Evolutionary conservation across 92 coral and sea anemone species (phyloP).

Genomic region (Heliopora coerulea): DNA sequence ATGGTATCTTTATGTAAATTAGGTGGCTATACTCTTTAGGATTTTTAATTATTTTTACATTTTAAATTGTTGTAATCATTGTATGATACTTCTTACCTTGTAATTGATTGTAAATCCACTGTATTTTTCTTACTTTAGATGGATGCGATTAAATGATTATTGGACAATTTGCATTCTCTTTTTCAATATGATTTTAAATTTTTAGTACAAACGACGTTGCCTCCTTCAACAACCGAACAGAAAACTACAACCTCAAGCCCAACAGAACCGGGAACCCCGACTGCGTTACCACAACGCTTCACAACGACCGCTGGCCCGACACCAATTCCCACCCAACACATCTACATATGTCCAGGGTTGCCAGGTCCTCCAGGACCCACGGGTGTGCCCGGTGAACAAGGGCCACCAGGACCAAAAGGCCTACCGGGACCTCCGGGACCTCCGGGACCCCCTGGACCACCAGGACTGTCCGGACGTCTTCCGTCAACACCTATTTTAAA

Average conservation of each 20-base stretch:
- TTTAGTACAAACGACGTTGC: background rate
- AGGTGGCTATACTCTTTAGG: too few relatives aligned
- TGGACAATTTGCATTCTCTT: too few relatives aligned
- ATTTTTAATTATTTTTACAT: too few relatives aligned
- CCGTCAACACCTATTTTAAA: background rate
- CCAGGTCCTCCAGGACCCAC: conserved; percentile 2
- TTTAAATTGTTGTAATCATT: too few relatives aligned
- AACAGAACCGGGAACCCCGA: too few relatives aligned
- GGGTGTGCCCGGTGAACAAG: conserved; percentile 4
- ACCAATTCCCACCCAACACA: conserved; percentile 5
- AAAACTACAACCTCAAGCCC: conserved; percentile 13
- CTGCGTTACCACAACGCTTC: conserved; percentile 1
- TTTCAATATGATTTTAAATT: background rate
- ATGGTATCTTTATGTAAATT: too few relatives aligned
- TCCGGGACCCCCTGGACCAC: background rate
- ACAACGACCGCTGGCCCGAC: conserved; percentile 4
- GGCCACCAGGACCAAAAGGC: conserved; percentile 32
- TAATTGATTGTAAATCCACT: too few relatives aligned
- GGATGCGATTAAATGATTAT: too few relatives aligned
- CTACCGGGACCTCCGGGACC: conserved; percentile 38
- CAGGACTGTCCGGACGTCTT: background rate
- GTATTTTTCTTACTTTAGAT: too few relatives aligned
- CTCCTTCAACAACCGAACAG: conserved; percentile 5
- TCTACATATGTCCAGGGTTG: conserved; percentile 22
- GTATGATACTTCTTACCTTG: too few relatives aligned